Percentiles rank a stretch among this genome's conserved stretches.
These are phyloP conservation scores for Asobara japonica DNA, from an alignment of 1,140 invertebrate genomes.

Conservation along the genomic window DNA sequence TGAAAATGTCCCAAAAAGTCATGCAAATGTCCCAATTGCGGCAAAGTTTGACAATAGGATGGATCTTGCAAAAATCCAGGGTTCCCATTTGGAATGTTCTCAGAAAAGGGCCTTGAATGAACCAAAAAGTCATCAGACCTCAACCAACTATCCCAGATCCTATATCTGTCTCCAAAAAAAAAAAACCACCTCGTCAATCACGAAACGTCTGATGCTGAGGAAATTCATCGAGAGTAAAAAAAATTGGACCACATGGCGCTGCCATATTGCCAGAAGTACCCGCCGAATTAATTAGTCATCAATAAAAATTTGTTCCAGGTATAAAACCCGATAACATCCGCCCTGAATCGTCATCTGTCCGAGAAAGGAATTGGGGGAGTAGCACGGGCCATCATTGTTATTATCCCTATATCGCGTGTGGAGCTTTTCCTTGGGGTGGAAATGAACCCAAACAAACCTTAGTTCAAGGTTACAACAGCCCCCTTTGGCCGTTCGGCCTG, in stretches of 20 bases:
- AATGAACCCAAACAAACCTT: conserved; percentile 55
- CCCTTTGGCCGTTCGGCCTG: conserved; percentile 38
- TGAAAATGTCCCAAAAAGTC: no score
- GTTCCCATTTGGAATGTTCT: no score
- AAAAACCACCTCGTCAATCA: no score
- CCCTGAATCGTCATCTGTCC: neutral
- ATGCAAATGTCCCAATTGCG: no score
- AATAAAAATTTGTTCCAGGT: conserved; percentile 3
- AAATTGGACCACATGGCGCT: neutral
- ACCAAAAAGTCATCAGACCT: no score
- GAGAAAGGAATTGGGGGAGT: neutral
- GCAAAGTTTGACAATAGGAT: no score
- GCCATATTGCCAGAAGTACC: neutral
- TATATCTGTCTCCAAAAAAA: no score
- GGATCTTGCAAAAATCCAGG: no score
- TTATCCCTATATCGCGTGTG: conserved; percentile 27
- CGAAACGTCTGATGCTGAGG: neutral
- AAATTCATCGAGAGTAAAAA: neutral
- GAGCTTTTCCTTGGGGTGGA: conserved; percentile 37
- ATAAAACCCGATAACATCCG: neutral
- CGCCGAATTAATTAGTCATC: conserved; percentile 18
- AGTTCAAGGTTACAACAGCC: conserved; percentile 58
- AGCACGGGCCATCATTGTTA: neutral
- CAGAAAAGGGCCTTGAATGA: no score
- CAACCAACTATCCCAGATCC: no score